Conservation (phyloP, 2,113 vertebrate genomes). For the Chiloscyllium plagiosum region DNA sequence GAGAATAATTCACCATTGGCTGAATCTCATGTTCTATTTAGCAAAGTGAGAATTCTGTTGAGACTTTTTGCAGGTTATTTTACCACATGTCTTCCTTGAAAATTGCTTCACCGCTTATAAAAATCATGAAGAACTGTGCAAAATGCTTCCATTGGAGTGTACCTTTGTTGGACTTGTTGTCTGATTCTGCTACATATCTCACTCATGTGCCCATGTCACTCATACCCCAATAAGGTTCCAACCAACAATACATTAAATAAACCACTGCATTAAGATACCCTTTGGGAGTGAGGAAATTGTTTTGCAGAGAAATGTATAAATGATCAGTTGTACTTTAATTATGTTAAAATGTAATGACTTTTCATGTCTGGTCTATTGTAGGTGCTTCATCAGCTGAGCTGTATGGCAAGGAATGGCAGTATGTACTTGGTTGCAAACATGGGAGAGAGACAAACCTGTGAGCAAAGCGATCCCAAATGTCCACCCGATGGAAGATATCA, state of each 20-base stretch:
- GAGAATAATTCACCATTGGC: too few species aligned
- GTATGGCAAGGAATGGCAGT: conserved; percentile 69
- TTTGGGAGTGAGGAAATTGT: neutral
- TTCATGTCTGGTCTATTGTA: conserved; percentile 44
- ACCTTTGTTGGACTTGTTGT: too few species aligned
- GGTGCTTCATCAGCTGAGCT: conserved; percentile 80
- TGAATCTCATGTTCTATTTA: too few species aligned
- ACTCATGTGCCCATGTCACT: too few species aligned
- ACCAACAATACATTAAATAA: neutral
- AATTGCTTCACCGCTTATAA: too few species aligned
- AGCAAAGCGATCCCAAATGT: conserved; percentile 56
- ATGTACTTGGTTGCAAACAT: conserved; percentile 87
- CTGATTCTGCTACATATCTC: too few species aligned
- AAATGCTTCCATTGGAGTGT: too few species aligned
- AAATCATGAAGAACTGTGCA: too few species aligned
- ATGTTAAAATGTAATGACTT: neutral
- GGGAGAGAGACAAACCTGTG: conserved; percentile 70
- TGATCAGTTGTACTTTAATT: neutral
- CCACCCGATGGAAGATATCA: conserved; percentile 76
- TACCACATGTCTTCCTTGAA: too few species aligned
- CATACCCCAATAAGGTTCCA: too few species aligned
- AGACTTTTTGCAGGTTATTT: too few species aligned
- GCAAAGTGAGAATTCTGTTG: too few species aligned
- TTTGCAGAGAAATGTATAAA: conserved; percentile 10
- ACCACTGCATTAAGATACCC: neutral